Percentiles rank a stretch among this genome's conserved stretches.
Conservation (phyloP, 2,888 invertebrate genomes). For the Liposcelis brunnea region DNA sequence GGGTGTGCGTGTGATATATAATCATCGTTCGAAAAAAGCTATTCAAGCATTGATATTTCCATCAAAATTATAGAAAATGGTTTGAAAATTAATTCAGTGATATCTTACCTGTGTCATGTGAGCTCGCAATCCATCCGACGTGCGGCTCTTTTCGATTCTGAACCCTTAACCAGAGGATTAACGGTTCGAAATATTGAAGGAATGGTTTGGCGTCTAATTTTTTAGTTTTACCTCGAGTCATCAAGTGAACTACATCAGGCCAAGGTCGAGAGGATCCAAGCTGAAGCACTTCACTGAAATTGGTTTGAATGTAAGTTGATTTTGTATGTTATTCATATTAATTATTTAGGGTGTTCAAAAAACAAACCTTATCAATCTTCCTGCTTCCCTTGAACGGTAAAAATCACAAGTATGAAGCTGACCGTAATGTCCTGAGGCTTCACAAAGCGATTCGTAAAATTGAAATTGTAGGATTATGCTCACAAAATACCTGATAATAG, state of each 20-base stretch:
- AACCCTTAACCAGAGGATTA: slow-evolving; percentile 57
- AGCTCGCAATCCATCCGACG: slow-evolving; percentile 56
- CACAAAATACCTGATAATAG: slow-evolving; percentile 53
- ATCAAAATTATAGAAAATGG: no score
- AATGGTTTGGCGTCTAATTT: slow-evolving; percentile 59
- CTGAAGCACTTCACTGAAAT: slow-evolving; percentile 46
- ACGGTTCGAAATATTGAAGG: slow-evolving; percentile 64
- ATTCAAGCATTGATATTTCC: no score
- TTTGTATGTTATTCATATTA: neutral
- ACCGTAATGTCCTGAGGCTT: slow-evolving; percentile 48
- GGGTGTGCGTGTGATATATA: no score
- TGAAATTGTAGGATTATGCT: slow-evolving; percentile 72
- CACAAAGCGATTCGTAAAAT: slow-evolving; percentile 60
- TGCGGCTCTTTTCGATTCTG: slow-evolving; percentile 53
- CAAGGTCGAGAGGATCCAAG: slow-evolving; percentile 47
- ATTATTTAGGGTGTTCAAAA: neutral
- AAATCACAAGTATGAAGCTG: slow-evolving; percentile 69
- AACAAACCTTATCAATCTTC: slow-evolving; percentile 50
- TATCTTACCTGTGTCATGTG: slow-evolving; percentile 37
- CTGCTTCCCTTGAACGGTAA: slow-evolving; percentile 62
- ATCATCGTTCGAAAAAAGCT: no score
- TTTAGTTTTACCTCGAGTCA: slow-evolving; percentile 46
- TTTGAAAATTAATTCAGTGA: neutral
- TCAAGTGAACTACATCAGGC: slow-evolving; percentile 49
- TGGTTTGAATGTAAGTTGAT: slow-evolving; percentile 5